Conservation (phyloP, 2,888 invertebrate genomes). For the Spilosoma lubricipeda region DNA sequence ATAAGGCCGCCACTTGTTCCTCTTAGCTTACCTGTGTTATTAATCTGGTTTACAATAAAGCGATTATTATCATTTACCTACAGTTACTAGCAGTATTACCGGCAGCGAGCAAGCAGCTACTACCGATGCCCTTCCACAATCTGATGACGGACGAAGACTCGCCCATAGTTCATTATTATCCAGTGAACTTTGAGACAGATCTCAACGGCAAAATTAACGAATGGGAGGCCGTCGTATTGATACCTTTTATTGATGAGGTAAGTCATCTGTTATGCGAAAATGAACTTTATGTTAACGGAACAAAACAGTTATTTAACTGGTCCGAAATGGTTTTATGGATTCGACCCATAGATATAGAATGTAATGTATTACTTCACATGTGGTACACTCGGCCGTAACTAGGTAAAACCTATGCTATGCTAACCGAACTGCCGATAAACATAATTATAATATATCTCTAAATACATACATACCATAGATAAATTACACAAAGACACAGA, state of each 20-base stretch:
- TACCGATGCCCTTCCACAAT: slow-evolving; percentile 92
- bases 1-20: no score
- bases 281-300: not conserved
- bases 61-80: slow-evolving; percentile 29
- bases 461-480: no score
- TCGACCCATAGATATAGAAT: not conserved
- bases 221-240: slow-evolving; percentile 98
- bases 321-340: not conserved
- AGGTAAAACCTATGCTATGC: no score
- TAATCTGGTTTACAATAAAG: not conserved
- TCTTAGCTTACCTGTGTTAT: no score
- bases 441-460: no score
- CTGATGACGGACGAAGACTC: slow-evolving; percentile 93
- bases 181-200: slow-evolving; percentile 95
- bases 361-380: no score
- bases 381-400: no score
- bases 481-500: no score
- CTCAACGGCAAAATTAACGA: slow-evolving; percentile 98
- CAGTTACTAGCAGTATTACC: slow-evolving; percentile 95
- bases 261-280: slow-evolving; percentile 10
- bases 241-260: slow-evolving; percentile 97
- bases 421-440: no score
- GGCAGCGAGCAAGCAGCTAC: slow-evolving; percentile 91
- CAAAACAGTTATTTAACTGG: not conserved
- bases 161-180: slow-evolving; percentile 96